A percentile compares a stretch with the other conserved stretches of the same genome.
Evolutionary conservation across 2,113 vertebrate genomes (phyloP).

Genomic region (Vulpes vulpes): DNA sequence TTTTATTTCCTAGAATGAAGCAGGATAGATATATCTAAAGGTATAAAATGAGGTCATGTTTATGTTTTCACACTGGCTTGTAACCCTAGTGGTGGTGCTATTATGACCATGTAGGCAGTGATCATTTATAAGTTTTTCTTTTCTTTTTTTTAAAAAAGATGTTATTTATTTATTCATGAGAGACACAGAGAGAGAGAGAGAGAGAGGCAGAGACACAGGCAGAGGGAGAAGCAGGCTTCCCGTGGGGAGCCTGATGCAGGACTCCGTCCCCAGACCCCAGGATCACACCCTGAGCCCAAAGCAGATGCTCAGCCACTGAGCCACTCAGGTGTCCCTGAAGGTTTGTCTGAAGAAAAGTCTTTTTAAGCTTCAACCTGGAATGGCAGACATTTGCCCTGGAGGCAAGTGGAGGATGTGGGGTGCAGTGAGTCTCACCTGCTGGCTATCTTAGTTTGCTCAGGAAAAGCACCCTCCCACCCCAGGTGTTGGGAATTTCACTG

Average conservation of each 20-base stretch:
- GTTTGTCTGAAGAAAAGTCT: neutral
- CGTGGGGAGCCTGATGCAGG: too few species aligned
- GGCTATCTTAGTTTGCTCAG: neutral
- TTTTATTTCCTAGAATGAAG: conserved; percentile 5
- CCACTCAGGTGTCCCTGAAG: too few species aligned
- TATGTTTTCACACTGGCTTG: neutral
- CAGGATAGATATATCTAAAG: neutral
- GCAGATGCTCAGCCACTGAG: too few species aligned
- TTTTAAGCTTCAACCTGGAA: neutral
- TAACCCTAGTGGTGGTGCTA: neutral
- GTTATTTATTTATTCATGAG: too few species aligned
- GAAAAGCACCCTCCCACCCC: neutral
- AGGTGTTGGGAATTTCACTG: neutral
- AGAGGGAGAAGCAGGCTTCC: too few species aligned
- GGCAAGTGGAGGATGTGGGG: too few species aligned
- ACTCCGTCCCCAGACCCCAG: too few species aligned
- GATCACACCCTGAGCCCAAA: too few species aligned
- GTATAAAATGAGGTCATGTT: neutral
- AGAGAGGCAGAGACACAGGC: too few species aligned
- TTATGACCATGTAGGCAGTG: neutral
- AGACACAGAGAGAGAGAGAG: too few species aligned
- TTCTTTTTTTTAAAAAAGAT: too few species aligned
- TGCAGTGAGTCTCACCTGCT: neutral
- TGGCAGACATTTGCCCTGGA: neutral
- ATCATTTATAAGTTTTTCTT: neutral